Evolutionary conservation across 2,888 invertebrate species (phyloP).

Genomic region (Ypsolopha sequella): DNA sequence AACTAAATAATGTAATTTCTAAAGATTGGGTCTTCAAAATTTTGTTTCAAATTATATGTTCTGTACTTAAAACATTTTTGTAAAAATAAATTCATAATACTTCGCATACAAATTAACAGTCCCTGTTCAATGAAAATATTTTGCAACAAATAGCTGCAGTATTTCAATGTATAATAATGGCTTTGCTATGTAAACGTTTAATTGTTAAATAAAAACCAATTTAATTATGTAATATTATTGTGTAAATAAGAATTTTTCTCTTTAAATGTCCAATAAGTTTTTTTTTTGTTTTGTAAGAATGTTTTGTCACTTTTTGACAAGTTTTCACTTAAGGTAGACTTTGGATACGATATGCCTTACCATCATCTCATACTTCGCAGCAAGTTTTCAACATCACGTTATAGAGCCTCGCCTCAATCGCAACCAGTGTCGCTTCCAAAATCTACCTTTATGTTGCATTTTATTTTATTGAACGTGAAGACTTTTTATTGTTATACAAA

Average conservation of each 20-base stretch:
- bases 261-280: background rate
- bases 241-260: slow-evolving; percentile 12
- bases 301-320: slow-evolving; percentile 41
- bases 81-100: background rate
- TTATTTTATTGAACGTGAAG: slow-evolving; percentile 58
- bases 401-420: no score
- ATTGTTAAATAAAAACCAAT: slow-evolving; percentile 9
- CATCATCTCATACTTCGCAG: no score
- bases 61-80: background rate
- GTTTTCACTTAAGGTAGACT: slow-evolving; percentile 21
- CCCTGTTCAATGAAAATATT: slow-evolving; percentile 2
- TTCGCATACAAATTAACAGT: background rate
- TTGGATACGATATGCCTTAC: no score
- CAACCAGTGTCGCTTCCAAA: no score
- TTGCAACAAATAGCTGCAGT: background rate
- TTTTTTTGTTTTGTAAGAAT: slow-evolving; percentile 25
- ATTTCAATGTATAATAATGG: background rate
- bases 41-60: background rate
- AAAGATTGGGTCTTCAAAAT: background rate
- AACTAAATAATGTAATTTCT: background rate
- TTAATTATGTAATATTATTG: slow-evolving; percentile 22
- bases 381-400: no score
- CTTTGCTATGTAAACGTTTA: background rate
- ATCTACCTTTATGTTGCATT: slow-evolving; percentile 36
- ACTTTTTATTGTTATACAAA: slow-evolving; percentile 56